Evolutionary conservation across 2,888 invertebrate genomes (phyloP), one percentile per base, ranked within the genome.

Genomic region (Bhutanitis thaidina): DNA sequence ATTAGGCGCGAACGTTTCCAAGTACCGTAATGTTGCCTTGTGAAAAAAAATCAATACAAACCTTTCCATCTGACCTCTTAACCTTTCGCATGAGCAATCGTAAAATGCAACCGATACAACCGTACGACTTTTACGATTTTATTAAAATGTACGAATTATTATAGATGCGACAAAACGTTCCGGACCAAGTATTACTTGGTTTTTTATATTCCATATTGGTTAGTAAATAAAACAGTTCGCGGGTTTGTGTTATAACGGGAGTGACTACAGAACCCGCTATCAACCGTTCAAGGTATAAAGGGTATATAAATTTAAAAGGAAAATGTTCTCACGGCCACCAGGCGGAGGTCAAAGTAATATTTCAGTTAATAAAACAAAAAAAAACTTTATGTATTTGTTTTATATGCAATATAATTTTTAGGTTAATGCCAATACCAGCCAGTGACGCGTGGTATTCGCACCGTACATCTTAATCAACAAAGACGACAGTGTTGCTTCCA

Each of bases 71-170:
- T 46, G 46, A 46, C 51, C 46, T 37, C 40, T 36, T 51, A 46
- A 46, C 45, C 51, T 51, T 37, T 41, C 44, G 32, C 44, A 45
- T 40, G 44, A 34, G 10, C 30, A 20, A 35, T 46, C 51, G 41
- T 46, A 46, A 51, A 51, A 46, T 41, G 51, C 51, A 41, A 10
- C 29, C 36, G 15, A n/a, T 20, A 41, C 29, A 14, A 30, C 41
- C 32, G 35, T 50, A 40, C 35, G 37, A 37, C 40, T 46, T 51
- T 51, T 51, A 46, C 36, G 41, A 27, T 46, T 51, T 51, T 51
- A 51, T 45, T 45, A 45, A 51, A 45, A 27, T 41, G 45, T 36
- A 45, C 44, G 30, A 51, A 51, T 44, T 44, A 45, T 51, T 51
- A 46, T 46, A 51, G 51, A 51, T 36, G 40, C 46, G 27, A 37